phyloP scores from a whole-genome alignment of 2,888 invertebrate species.

The Coenonympha arcania region DNA sequence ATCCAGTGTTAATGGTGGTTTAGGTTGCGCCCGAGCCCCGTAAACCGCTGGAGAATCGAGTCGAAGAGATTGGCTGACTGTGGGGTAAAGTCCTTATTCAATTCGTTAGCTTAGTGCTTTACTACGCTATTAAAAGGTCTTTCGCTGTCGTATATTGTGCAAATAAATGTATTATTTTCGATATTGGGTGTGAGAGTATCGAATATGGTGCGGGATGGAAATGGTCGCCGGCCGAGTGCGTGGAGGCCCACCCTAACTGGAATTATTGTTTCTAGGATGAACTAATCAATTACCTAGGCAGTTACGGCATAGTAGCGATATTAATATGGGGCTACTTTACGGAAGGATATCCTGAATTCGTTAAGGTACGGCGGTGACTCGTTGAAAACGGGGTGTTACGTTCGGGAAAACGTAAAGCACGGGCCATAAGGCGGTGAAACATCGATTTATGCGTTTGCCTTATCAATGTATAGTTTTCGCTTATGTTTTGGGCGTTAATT shows the following conservation, averaged over 20 bases:
- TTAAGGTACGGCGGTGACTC: conserved; percentile 17
- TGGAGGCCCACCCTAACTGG: conserved; percentile 29
- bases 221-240: conserved; percentile 36
- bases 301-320: conserved; percentile 13
- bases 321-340: conserved; percentile 21
- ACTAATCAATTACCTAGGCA: conserved; percentile 26
- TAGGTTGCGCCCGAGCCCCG: conserved; percentile 61
- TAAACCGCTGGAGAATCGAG: conserved; percentile 63
- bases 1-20: conserved; percentile 70
- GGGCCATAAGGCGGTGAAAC: conserved; percentile 53
- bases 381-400: background rate
- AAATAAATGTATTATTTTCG: conserved; percentile 28
- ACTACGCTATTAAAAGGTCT: conserved; percentile 25
- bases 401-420: conserved; percentile 31
- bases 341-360: conserved; percentile 25
- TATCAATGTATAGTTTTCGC: conserved; percentile 33
- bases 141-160: conserved; percentile 27
- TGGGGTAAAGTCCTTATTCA: conserved; percentile 65
- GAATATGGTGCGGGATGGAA: conserved; percentile 22
- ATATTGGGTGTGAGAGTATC: conserved; percentile 27
- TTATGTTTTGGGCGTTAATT: conserved; percentile 29
- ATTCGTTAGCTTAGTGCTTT: conserved; percentile 36
- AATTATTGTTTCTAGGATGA: conserved; percentile 27
- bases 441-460: conserved; percentile 50
- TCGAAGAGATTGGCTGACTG: conserved; percentile 67